These are phyloP conservation scores for Acanthosepion lycidas DNA, from an alignment of 2,888 invertebrate genomes.

Conservation along the genomic window DNA sequence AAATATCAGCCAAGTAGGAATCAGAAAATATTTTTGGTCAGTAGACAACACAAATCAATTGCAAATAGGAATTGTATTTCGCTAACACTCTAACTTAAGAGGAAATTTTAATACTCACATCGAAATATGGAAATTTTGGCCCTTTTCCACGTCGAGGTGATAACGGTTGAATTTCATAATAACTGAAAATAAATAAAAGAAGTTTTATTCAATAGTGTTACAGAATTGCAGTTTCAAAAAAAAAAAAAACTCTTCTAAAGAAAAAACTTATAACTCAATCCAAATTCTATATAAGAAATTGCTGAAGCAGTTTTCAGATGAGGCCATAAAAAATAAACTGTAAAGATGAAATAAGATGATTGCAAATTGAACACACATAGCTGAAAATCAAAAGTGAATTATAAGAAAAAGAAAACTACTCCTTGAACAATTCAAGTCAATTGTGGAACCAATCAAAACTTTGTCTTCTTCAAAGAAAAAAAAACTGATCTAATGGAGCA, in stretches of 20 bases:
- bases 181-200: conserved; percentile 39
- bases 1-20: background rate
- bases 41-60: background rate
- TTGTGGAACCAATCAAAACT: background rate
- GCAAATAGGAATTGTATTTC: background rate
- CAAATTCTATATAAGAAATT: background rate
- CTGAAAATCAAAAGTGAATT: background rate
- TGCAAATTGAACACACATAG: background rate
- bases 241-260: background rate
- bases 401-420: background rate
- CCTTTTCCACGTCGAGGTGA: conserved; percentile 40
- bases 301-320: background rate
- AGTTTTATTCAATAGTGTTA: background rate
- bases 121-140: conserved; percentile 42
- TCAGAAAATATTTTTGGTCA: background rate
- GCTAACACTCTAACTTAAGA: background rate
- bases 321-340: background rate
- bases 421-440: background rate
- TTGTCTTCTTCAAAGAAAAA: background rate
- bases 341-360: conserved; percentile 18
- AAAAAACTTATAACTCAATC: background rate
- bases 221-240: background rate
- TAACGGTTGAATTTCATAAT: conserved; percentile 44
- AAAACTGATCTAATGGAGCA: background rate
- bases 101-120: conserved; percentile 23